These are phyloP conservation scores for Microchrysa polita DNA, from an alignment of 2,888 invertebrate genomes.

Conservation along the genomic window DNA sequence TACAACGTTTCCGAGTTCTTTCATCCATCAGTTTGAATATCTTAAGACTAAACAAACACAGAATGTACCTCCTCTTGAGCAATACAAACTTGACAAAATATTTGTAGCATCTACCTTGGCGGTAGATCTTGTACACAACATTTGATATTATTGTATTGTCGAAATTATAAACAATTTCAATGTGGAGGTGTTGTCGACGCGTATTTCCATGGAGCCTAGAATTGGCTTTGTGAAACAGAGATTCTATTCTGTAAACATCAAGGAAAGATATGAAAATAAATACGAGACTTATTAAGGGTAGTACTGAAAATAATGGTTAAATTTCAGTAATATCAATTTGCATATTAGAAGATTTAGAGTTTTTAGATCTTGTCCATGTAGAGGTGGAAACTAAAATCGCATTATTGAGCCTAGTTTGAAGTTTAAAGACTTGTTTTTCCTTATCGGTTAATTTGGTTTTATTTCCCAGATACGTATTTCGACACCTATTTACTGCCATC, in stretches of 20 bases:
- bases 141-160: background rate
- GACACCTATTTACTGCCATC: too few relatives aligned
- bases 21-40: background rate
- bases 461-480: too few relatives aligned
- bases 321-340: too few relatives aligned
- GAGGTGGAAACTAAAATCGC: too few relatives aligned
- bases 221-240: background rate
- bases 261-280: background rate
- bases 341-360: too few relatives aligned
- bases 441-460: too few relatives aligned
- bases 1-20: background rate
- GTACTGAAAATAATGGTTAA: too few relatives aligned
- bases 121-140: too few relatives aligned
- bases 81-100: conserved; percentile 23
- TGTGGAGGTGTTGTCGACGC: background rate
- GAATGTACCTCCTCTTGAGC: background rate
- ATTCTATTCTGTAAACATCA: background rate
- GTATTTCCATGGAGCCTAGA: background rate
- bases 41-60: conserved; percentile 23
- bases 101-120: conserved; percentile 18
- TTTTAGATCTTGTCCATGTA: too few relatives aligned
- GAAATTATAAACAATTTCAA: background rate
- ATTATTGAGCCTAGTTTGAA: too few relatives aligned
- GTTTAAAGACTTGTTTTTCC: too few relatives aligned
- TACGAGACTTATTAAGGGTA: background rate